phyloP scores from a whole-genome alignment of 37 sponge, comb jelly and placozoan species.

The Amphimedon queenslandica region DNA sequence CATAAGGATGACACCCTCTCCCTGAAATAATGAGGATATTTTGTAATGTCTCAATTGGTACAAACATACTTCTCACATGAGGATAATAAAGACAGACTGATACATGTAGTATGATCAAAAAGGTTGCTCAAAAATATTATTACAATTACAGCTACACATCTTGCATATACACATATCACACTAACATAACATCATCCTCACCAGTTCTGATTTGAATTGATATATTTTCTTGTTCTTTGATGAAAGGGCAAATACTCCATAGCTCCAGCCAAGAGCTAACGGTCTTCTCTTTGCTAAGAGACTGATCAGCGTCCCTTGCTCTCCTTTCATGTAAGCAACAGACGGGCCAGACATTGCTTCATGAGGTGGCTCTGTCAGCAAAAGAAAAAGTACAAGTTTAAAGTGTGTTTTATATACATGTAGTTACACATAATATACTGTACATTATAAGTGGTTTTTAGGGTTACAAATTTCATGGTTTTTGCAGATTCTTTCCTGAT shows the following conservation, averaged over 20 bases:
- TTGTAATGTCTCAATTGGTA: no score
- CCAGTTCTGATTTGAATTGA: slow-evolving; percentile 70
- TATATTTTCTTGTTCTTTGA: slow-evolving; percentile 38
- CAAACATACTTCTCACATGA: no score
- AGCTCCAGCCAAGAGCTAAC: slow-evolving; percentile 40
- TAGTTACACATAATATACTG: slow-evolving; percentile 2
- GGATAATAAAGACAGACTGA: no score
- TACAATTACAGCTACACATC: no score
- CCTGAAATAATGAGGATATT: no score
- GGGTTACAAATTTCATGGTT: no score
- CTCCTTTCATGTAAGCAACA: slow-evolving; percentile 56
- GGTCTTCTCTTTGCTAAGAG: slow-evolving; percentile 36
- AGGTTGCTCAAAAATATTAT: no score
- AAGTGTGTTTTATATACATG: slow-evolving; percentile 1
- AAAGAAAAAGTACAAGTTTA: neutral
- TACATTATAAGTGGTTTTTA: neutral
- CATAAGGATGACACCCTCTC: no score
- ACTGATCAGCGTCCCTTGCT: slow-evolving; percentile 30
- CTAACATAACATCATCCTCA: slow-evolving; percentile 9
- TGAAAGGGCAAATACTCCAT: slow-evolving; percentile 51
- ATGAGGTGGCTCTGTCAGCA: slow-evolving; percentile 46
- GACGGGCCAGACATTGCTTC: slow-evolving; percentile 43
- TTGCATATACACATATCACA: neutral
- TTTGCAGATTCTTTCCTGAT: no score
- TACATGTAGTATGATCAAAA: no score